A percentile compares a stretch with the other conserved stretches of the same genome.
These are phyloP conservation scores for Cephus cinctus DNA, from an alignment of 1,140 invertebrate genomes.

Conservation along the genomic window DNA sequence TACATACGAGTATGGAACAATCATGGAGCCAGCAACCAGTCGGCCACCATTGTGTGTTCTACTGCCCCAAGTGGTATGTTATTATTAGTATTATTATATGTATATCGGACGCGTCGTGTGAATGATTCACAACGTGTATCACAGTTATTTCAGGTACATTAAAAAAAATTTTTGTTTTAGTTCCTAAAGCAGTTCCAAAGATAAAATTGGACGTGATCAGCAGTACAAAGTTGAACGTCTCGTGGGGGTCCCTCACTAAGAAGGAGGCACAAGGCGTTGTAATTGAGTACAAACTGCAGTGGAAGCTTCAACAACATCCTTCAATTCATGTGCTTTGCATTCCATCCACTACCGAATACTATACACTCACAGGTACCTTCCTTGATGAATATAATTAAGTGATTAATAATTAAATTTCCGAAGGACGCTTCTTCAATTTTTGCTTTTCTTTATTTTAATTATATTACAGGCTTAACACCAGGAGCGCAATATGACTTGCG, in stretches of 20 bases:
- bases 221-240: constrained; percentile 59
- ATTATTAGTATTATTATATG: no score
- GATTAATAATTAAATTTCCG: constrained; percentile 8
- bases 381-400: neutral
- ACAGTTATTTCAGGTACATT: neutral
- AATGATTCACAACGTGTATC: no score
- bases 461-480: constrained; percentile 53
- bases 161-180: constrained; percentile 37
- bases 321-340: constrained; percentile 53
- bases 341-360: constrained; percentile 45
- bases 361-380: constrained; percentile 56
- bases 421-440: neutral
- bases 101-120: no score
- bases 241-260: constrained; percentile 61
- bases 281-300: constrained; percentile 64
- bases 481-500: constrained; percentile 61
- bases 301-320: constrained; percentile 55
- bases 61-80: constrained; percentile 62
- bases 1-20: constrained; percentile 65
- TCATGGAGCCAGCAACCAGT: constrained; percentile 63
- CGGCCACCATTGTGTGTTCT: constrained; percentile 60
- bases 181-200: constrained; percentile 60
- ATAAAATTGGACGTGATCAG: constrained; percentile 56
- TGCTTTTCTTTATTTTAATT: neutral
- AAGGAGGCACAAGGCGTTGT: constrained; percentile 62